phyloP scores from a whole-genome alignment of 2,113 vertebrate genomes.

The Haliaeetus leucogaster region DNA sequence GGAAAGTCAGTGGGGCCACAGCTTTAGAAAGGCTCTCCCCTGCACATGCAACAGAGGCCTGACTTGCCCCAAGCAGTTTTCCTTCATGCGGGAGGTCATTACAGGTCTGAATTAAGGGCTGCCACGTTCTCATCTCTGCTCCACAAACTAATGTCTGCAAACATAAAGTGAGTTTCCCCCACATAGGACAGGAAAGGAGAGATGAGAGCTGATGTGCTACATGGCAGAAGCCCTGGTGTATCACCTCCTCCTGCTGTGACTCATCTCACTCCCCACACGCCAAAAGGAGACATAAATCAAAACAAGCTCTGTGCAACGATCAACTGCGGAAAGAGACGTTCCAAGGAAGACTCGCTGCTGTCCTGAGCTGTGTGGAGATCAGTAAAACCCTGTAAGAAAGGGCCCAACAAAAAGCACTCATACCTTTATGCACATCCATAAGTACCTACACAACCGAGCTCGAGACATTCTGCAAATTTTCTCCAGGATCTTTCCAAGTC shows the following conservation, averaged over 20 bases:
- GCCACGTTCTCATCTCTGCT: fast-evolving
- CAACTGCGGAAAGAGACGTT: background rate
- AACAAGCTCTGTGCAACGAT: background rate
- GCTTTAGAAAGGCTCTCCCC: background rate
- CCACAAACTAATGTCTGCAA: background rate
- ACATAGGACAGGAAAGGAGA: fast-evolving
- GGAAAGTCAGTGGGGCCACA: background rate
- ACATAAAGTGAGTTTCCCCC: fast-evolving
- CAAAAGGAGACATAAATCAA: background rate
- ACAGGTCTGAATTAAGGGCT: background rate
- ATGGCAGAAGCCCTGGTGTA: background rate
- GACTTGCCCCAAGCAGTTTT: background rate
- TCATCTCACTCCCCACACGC: fast-evolving
- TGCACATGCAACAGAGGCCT: background rate
- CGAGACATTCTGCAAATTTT: background rate
- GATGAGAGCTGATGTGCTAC: background rate
- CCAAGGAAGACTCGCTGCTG: background rate
- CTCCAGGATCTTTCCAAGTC: background rate
- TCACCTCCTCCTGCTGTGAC: background rate
- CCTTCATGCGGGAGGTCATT: fast-evolving
- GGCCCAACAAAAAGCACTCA: background rate
- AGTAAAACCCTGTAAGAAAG: background rate
- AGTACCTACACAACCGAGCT: fast-evolving
- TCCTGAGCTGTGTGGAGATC: background rate
- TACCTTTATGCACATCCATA: fast-evolving